Conservation (phyloP, 2,113 vertebrate genomes). For the Coptodon rendalli region DNA sequence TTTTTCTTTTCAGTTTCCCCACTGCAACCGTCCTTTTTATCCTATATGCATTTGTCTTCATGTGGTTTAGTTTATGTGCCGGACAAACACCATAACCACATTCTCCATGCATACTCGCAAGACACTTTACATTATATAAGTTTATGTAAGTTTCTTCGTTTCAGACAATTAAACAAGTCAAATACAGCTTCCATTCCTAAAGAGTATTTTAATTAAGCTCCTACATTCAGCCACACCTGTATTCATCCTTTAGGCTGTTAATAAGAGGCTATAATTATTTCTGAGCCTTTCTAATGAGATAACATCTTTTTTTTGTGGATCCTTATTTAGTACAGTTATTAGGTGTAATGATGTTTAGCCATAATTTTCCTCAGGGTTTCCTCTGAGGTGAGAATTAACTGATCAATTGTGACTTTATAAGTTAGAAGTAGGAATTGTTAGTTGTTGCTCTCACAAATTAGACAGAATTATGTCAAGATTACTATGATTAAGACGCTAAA, state of each 20-base stretch:
- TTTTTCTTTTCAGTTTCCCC: conserved; percentile 25
- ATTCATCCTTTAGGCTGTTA: background rate
- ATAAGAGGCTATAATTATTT: background rate
- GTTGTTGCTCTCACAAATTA: background rate
- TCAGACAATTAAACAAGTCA: background rate
- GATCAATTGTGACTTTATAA: background rate
- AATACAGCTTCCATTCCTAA: background rate
- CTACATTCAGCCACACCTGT: background rate
- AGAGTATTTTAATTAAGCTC: background rate
- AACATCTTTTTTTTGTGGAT: background rate
- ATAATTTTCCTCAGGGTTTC: background rate
- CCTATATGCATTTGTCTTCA: background rate
- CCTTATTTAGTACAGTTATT: background rate
- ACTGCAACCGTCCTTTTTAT: background rate
- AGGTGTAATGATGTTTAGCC: background rate
- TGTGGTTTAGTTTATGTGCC: background rate
- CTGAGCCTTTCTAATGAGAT: background rate
- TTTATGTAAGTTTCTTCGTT: background rate
- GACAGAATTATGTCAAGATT: background rate
- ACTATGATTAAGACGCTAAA: background rate
- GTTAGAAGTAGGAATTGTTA: background rate
- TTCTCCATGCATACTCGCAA: background rate
- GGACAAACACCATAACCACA: background rate
- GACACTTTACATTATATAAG: background rate
- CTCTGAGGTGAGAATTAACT: background rate